Evolutionary conservation across 2,113 vertebrate species (phyloP).

Genomic region (Acanthochromis polyacanthus): DNA sequence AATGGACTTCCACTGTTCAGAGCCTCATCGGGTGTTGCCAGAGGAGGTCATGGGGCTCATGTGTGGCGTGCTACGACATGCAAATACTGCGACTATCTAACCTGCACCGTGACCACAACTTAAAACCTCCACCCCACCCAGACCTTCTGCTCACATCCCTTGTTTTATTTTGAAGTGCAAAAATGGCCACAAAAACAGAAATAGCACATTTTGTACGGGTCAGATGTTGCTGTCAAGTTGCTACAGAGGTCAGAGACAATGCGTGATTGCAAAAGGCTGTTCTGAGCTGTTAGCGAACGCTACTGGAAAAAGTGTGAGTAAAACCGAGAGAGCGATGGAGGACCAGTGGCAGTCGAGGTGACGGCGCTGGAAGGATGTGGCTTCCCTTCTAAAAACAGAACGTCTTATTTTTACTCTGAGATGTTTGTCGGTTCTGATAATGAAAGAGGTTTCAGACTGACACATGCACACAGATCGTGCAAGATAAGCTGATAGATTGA

Average conservation of each 20-base stretch:
- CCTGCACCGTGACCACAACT: neutral
- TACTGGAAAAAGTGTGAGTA: conserved; percentile 13
- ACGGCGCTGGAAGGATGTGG: conserved; percentile 67
- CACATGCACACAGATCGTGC: neutral
- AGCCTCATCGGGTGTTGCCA: neutral
- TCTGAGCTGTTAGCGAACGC: neutral
- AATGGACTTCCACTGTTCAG: neutral
- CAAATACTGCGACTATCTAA: conserved; percentile 13
- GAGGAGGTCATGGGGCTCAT: neutral
- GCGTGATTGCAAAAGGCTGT: neutral
- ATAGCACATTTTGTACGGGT: neutral
- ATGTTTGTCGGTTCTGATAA: neutral
- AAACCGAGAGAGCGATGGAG: neutral
- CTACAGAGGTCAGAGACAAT: neutral
- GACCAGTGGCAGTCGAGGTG: conserved; percentile 7
- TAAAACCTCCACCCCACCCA: neutral
- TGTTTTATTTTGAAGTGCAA: too few species aligned
- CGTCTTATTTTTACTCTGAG: conserved; percentile 50
- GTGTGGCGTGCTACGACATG: conserved; percentile 3
- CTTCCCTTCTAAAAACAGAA: conserved; percentile 50
- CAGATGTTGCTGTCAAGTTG: neutral
- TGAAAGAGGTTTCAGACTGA: neutral
- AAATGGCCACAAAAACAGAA: neutral
- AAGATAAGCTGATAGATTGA: neutral
- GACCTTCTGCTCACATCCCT: neutral